phyloP scores from a whole-genome alignment of 2,113 vertebrate genomes.

The Coryphaenoides rupestris region DNA sequence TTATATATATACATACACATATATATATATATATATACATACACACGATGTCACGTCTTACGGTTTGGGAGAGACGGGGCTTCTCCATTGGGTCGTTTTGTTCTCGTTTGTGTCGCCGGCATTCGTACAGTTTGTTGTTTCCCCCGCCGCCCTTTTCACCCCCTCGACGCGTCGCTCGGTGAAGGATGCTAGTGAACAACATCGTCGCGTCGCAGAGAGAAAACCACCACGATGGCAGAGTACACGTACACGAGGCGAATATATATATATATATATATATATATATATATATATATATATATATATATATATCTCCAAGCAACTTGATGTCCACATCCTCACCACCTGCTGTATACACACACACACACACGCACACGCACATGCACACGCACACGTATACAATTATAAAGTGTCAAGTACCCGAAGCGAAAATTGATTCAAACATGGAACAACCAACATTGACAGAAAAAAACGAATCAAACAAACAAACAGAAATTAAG shows the following conservation, averaged over 20 bases:
- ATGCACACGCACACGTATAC: slow-evolving; percentile 62
- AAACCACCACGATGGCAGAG: too few relatives aligned
- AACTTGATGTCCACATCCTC: slow-evolving; percentile 66
- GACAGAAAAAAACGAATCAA: slow-evolving; percentile 28
- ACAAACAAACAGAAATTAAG: slow-evolving; percentile 57
- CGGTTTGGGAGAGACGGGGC: too few relatives aligned
- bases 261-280: too few relatives aligned
- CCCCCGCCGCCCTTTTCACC: not conserved
- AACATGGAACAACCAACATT: slow-evolving; percentile 54
- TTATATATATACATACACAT: too few relatives aligned
- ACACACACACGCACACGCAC: too few relatives aligned
- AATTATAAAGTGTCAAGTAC: slow-evolving; percentile 84
- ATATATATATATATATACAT: too few relatives aligned
- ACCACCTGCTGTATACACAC: slow-evolving; percentile 68
- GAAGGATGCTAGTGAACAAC: too few relatives aligned
- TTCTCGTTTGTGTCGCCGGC: slow-evolving; percentile 35
- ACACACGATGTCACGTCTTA: too few relatives aligned
- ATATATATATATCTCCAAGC: slow-evolving; percentile 69
- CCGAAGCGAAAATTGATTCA: slow-evolving; percentile 74
- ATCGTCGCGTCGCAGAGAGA: slow-evolving; percentile 69
- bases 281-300: too few relatives aligned
- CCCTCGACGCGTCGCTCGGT: slow-evolving; percentile 59
- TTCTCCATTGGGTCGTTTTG: slow-evolving; percentile 38
- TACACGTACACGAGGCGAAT: too few relatives aligned
- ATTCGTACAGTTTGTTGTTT: slow-evolving; percentile 60